Percentiles rank a stretch among this genome's conserved stretches.
Conservation (phyloP, 2,888 invertebrate species). For the Drosophila maculinotata region DNA sequence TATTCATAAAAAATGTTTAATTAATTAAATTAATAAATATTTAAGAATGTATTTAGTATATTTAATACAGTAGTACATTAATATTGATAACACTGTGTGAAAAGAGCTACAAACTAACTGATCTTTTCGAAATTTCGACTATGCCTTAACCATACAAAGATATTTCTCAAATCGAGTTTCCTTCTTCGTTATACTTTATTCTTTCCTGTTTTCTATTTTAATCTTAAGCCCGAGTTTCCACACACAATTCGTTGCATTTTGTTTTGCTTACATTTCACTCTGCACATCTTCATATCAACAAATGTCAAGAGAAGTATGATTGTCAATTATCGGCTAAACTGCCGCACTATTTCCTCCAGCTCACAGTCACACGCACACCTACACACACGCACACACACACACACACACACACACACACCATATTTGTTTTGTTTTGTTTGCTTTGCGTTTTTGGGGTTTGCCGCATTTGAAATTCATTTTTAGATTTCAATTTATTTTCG, state of each 20-base stretch:
- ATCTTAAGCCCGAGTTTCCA: constrained; percentile 10
- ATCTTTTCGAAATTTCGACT: no score
- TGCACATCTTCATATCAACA: constrained; percentile 40
- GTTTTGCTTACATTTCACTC: constrained; percentile 23
- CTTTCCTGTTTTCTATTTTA: constrained; percentile 16
- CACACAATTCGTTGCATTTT: constrained; percentile 6
- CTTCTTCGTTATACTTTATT: no score
- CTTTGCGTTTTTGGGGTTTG: constrained; percentile 51
- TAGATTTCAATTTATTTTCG: constrained; percentile 79
- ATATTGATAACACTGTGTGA: no score
- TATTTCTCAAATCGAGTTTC: neutral
- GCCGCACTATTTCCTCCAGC: constrained; percentile 41
- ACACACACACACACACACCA: constrained; percentile 3
- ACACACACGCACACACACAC: constrained; percentile 1
- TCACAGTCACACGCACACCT: constrained; percentile 1
- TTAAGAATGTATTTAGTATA: no score
- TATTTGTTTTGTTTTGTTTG: constrained; percentile 54
- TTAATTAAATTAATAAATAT: no score
- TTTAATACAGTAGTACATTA: no score
- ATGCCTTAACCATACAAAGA: neutral
- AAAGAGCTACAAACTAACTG: no score
- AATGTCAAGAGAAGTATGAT: constrained; percentile 28
- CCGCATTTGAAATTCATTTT: constrained; percentile 77
- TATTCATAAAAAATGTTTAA: no score
- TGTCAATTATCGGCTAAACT: constrained; percentile 29